These are phyloP conservation scores for Rana temporaria DNA, from an alignment of 2,113 vertebrate species.

Conservation along the genomic window DNA sequence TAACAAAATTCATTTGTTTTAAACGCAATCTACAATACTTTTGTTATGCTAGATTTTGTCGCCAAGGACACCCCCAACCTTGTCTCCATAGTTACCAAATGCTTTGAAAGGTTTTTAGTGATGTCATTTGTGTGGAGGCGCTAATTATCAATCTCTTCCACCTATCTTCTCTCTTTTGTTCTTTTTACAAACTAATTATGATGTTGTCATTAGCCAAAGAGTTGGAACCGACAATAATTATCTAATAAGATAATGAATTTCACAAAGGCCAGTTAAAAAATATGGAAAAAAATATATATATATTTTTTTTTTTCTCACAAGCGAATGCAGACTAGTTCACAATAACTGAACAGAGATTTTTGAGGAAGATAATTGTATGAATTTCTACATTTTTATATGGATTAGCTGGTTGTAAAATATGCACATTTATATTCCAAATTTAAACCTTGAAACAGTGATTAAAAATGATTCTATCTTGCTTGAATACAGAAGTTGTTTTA, in stretches of 20 bases:
- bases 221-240: constrained; percentile 44
- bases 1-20: not conserved
- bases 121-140: constrained; percentile 27
- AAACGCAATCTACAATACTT: not conserved
- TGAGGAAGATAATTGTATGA: not conserved
- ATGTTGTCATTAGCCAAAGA: constrained; percentile 48
- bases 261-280: constrained; percentile 19
- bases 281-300: not conserved
- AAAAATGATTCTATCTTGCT: too few species aligned
- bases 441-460: too few species aligned
- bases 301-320: constrained; percentile 9
- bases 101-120: constrained; percentile 2
- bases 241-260: constrained; percentile 49
- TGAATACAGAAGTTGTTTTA: too few species aligned
- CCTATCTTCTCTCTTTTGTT: constrained; percentile 29
- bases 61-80: constrained; percentile 2
- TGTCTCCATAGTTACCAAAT: constrained; percentile 17
- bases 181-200: constrained; percentile 48
- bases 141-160: constrained; percentile 41
- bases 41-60: not conserved
- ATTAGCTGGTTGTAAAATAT: not conserved
- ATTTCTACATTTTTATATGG: not conserved
- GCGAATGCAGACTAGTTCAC: not conserved
- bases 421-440: too few species aligned
- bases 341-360: not conserved